phyloP scores from a whole-genome alignment of 2,113 vertebrate species.

The Tor tambroides region DNA sequence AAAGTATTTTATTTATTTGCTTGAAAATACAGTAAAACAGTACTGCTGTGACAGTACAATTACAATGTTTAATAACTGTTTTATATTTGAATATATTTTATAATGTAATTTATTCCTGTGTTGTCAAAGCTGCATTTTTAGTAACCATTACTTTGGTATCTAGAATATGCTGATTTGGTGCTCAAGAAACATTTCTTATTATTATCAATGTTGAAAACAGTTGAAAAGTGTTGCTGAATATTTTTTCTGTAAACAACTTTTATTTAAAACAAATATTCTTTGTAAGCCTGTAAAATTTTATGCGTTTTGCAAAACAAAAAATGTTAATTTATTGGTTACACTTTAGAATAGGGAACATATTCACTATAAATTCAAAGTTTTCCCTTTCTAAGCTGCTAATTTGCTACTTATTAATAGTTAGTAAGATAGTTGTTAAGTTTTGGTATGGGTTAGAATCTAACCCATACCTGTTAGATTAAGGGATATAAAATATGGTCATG shows the following conservation, averaged over 20 bases:
- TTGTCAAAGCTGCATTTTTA: neutral
- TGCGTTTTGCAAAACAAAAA: neutral
- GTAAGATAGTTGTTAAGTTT: too few species aligned
- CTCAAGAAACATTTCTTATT: neutral
- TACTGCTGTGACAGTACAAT: neutral
- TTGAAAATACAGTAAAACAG: neutral
- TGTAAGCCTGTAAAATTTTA: neutral
- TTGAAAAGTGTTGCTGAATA: neutral
- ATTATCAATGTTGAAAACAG: neutral
- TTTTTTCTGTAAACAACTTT: too few species aligned
- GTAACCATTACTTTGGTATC: neutral
- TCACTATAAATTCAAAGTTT: too few species aligned
- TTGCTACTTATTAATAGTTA: too few species aligned
- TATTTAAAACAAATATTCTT: neutral
- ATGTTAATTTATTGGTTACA: neutral
- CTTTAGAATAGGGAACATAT: too few species aligned
- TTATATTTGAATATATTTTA: neutral
- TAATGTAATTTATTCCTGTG: neutral
- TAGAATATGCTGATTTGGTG: neutral
- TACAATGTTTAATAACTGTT: neutral
- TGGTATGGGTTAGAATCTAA: too few species aligned
- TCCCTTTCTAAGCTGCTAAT: too few species aligned
- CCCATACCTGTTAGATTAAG: too few species aligned
- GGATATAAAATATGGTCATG: too few species aligned
- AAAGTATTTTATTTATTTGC: neutral